These are phyloP conservation scores for Camponotus fellah DNA, from an alignment of 2,888 invertebrate species.

Conservation along the genomic window DNA sequence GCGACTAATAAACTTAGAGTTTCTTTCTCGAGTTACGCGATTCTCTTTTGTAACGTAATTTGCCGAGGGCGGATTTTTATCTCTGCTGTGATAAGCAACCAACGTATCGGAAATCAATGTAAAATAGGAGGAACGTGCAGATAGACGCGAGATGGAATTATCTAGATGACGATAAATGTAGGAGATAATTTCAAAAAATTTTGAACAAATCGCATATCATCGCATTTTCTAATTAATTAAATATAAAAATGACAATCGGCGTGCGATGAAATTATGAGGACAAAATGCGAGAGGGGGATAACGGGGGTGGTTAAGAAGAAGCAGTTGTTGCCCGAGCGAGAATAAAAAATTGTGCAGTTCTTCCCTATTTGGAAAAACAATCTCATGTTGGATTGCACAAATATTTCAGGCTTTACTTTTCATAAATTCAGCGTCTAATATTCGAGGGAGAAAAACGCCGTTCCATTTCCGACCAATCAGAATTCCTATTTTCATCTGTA, in stretches of 20 bases:
- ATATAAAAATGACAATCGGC: slow-evolving; percentile 1
- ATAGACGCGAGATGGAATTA: slow-evolving; percentile 31
- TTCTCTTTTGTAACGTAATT: slow-evolving; percentile 26
- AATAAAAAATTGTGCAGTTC: neutral
- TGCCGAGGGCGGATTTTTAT: slow-evolving; percentile 39
- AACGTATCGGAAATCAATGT: slow-evolving; percentile 50
- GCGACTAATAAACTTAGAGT: slow-evolving; percentile 45
- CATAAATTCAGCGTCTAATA: slow-evolving; percentile 3
- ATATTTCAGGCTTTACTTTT: slow-evolving; percentile 9
- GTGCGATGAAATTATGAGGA: neutral
- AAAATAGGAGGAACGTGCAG: slow-evolving; percentile 23
- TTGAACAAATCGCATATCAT: neutral
- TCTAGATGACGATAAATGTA: slow-evolving; percentile 6
- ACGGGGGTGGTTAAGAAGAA: neutral
- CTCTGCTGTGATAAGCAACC: slow-evolving; percentile 38
- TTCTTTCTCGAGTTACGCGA: slow-evolving; percentile 12
- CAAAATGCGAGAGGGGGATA: neutral
- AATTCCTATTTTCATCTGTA: slow-evolving; percentile 43
- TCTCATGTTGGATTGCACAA: slow-evolving; percentile 1
- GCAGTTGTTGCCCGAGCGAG: neutral
- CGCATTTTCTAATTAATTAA: slow-evolving; percentile 21
- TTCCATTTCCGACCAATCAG: slow-evolving; percentile 13
- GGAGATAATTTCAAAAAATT: slow-evolving; percentile 16
- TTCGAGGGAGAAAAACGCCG: neutral
- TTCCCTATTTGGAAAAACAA: slow-evolving; percentile 4